Evolutionary conservation across 2,113 vertebrate genomes (phyloP), one percentile per base, ranked within the genome.

Genomic region (Coregonus clupeaformis): DNA sequence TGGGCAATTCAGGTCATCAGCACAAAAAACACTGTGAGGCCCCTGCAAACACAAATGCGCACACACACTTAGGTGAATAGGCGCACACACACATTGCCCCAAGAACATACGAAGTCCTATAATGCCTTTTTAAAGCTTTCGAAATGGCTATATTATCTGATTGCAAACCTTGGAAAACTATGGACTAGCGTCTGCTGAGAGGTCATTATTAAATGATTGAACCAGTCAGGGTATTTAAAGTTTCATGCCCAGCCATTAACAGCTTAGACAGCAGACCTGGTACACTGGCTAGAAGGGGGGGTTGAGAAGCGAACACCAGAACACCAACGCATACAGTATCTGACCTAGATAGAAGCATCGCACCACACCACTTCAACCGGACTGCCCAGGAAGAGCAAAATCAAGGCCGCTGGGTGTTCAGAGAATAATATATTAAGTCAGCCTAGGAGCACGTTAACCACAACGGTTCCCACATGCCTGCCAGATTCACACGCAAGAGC

Each of bases 171-270:
- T 13, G 71, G 59, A 55, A 55, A 63, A 42, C 42, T 5, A 45
- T n/a, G 66, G 47, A n/a, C n/a, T n/a, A 60, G 77, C 72, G 66
- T 49, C 29, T 25, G 80, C 81, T 76, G 60, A 81, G 77, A 86
- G 75, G 78, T 88, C 82, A 87, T 90, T 85, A 91, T 89, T 92
- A 82, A 89, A 91, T 93, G 86, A 92, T 84, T 85, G 81, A 87
- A 78, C 84, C 82, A 77, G 83, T 90, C 81, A 16, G 77, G 69
- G 71, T 74, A 71, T 88, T 90, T 88, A 89, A 92, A 89, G 69
- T 89, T 92, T 89, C 86, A 90, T 89, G 80, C 75, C 5, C 47
- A 72, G 68, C 89, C 89, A 92, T 91, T 88, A 90, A 82, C 81
- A 87, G 90, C 86, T 72, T 67, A 67, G 80, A 80, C 67, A 68